Base-by-base conservation (phyloP, 2,888 invertebrate genomes). In the Pseudococcus longispinus region DNA sequence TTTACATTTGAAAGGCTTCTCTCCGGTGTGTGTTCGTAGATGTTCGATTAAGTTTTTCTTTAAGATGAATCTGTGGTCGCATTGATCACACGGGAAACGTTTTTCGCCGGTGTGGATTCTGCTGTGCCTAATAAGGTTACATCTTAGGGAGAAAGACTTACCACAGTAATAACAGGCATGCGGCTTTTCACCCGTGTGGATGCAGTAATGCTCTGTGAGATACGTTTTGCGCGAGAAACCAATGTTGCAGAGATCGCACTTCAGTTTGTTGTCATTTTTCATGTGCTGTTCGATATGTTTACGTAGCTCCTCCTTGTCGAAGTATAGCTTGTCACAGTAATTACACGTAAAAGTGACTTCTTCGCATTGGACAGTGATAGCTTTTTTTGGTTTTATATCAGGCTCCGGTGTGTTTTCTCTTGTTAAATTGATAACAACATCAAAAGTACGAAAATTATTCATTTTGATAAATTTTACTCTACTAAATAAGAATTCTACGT, bases 41-140 rank as follows among this genome's bases (percentile, higher is more conserved):
- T 86, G 86, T 13, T 86, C 86, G 15, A 55, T 55, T 13, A 86
- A 18, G 32, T 86, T 86, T n/a, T 86, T 86, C 80, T 86, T 86
- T 15, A 86, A 55, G 1, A 51, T 86, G 55, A 86, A 86, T 1
- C 13, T 20, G 13, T 20, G 23, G 11, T 80, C 26, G 26, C 86
- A 86, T 9, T 74, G 44, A 37, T 77, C 80, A 18, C 86, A 86
- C 0, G 20, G 4, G 55, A 80, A 80, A 77, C 77, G 86, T 42
- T 86, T 86, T 55, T 86, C 86, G n/a, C 86, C 86, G 1, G 86
- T 77, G 51, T 86, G 86, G 4, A 86, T 86, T 13, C 86, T 74
- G 5, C 15, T n/a, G 44, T 86, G 86, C 11, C 86, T 13, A 18
- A 86, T 55, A 18, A 86, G 80, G 23, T 86, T 86, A 77, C 86